Evolutionary conservation across 2,113 vertebrate genomes (phyloP).

Genomic region (Amblyopsis rosae): DNA sequence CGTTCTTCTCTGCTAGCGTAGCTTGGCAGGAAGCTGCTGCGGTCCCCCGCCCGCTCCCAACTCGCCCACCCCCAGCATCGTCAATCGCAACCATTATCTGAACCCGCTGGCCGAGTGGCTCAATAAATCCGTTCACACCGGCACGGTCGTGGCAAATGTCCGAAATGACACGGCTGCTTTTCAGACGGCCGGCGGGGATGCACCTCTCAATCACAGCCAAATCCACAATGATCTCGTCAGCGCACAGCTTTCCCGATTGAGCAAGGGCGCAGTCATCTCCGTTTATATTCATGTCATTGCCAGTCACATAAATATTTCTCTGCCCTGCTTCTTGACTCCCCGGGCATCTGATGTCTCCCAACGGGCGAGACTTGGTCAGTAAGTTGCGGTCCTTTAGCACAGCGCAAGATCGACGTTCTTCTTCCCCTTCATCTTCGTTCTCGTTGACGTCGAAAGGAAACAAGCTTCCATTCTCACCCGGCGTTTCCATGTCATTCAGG

Average conservation of each 20-base stretch:
- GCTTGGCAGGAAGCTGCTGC: slow-evolving; percentile 14
- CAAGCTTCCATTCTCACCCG: slow-evolving; percentile 45
- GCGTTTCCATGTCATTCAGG: slow-evolving; percentile 68
- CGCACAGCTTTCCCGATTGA: neutral
- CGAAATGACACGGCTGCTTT: slow-evolving; percentile 41
- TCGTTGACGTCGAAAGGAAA: slow-evolving; percentile 66
- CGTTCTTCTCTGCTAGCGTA: slow-evolving; percentile 19
- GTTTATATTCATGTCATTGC: slow-evolving; percentile 54
- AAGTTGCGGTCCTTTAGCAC: slow-evolving; percentile 29
- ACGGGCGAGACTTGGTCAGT: slow-evolving; percentile 1
- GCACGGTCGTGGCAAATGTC: slow-evolving; percentile 29
- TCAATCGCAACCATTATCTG: slow-evolving; percentile 15
- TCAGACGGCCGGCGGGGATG: slow-evolving; percentile 20
- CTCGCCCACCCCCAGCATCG: slow-evolving; percentile 12
- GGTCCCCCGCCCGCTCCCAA: slow-evolving; percentile 4
- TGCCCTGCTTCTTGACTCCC: slow-evolving; percentile 26
- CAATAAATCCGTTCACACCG: slow-evolving; percentile 70
- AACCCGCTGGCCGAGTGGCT: slow-evolving; percentile 40
- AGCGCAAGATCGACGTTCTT: slow-evolving; percentile 2
- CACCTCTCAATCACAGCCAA: slow-evolving; percentile 23
- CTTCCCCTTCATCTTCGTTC: slow-evolving; percentile 50
- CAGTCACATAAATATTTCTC: slow-evolving; percentile 31
- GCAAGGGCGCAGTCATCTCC: slow-evolving; percentile 13
- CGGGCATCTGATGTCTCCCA: slow-evolving; percentile 45
- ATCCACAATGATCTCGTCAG: slow-evolving; percentile 34